These are phyloP conservation scores for Gari tellinella DNA, from an alignment of 2,888 invertebrate genomes.

Conservation along the genomic window DNA sequence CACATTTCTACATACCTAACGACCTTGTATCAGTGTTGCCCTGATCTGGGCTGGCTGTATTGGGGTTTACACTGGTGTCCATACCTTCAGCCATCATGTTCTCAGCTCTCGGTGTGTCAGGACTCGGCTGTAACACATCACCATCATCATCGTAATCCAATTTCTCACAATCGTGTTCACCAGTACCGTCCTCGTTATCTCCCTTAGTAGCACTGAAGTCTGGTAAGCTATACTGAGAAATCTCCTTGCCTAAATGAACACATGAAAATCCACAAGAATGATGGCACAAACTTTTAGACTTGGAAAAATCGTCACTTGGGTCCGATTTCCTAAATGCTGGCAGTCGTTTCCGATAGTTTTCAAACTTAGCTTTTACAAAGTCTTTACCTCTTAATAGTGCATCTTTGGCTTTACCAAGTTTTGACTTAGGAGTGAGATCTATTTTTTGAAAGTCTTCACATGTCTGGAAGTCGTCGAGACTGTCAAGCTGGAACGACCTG, in stretches of 20 bases:
- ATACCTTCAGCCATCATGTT: too few relatives aligned
- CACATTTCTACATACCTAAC: too few relatives aligned
- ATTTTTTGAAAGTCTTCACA: conserved; percentile 44
- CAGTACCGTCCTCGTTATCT: conserved; percentile 2
- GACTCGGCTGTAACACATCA: too few relatives aligned
- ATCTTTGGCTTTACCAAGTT: conserved; percentile 46
- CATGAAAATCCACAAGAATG: conserved; percentile 54
- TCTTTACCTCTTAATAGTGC: conserved; percentile 44
- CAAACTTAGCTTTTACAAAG: conserved; percentile 54
- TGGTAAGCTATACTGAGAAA: conserved; percentile 50
- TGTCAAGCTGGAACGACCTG: conserved; percentile 47
- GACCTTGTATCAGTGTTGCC: too few relatives aligned
- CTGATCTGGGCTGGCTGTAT: too few relatives aligned
- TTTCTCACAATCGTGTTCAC: not conserved
- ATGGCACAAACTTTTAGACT: conserved; percentile 31
- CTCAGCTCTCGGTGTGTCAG: too few relatives aligned
- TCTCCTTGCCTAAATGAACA: conserved; percentile 47
- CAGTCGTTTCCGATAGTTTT: conserved; percentile 36
- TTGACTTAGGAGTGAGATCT: conserved; percentile 29
- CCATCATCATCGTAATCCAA: too few relatives aligned
- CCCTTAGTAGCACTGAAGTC: conserved; percentile 24
- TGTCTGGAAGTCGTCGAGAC: conserved; percentile 54
- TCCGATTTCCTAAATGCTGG: conserved; percentile 15
- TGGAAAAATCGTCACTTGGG: conserved; percentile 3
- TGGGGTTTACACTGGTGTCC: too few relatives aligned